phyloP scores from a whole-genome alignment of 92 coral and sea anemone species.

The Porites lobata region DNA sequence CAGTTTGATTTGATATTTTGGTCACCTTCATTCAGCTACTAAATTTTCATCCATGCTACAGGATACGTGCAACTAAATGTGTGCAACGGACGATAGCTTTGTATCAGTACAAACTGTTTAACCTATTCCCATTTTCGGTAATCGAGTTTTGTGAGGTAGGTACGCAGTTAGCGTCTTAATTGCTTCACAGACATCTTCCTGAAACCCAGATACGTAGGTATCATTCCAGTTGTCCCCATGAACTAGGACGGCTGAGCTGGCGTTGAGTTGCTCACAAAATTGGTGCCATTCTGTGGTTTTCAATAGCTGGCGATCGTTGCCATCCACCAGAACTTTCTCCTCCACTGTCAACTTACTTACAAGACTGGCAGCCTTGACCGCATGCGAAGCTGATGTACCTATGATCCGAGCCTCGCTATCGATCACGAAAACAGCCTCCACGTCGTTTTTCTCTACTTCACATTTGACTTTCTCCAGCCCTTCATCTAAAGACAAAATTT shows the following conservation, averaged over 20 bases:
- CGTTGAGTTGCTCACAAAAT: constrained; percentile 41
- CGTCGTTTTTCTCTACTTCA: constrained; percentile 40
- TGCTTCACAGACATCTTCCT: constrained; percentile 61
- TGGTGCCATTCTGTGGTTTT: constrained; percentile 50
- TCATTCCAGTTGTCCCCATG: constrained; percentile 50
- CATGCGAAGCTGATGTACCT: constrained; percentile 54
- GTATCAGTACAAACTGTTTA: too few species aligned
- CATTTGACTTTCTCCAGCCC: constrained; percentile 53
- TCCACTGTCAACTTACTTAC: constrained; percentile 50
- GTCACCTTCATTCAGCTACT: too few species aligned
- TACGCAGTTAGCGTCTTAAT: constrained; percentile 33
- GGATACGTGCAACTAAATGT: too few species aligned
- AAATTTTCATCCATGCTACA: too few species aligned
- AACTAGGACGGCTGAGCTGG: constrained; percentile 24
- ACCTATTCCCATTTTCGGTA: too few species aligned
- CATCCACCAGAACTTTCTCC: constrained; percentile 62
- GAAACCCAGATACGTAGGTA: constrained; percentile 69
- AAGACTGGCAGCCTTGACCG: constrained; percentile 56
- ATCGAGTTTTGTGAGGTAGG: too few species aligned
- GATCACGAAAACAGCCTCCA: constrained; percentile 68
- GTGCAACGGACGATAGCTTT: too few species aligned
- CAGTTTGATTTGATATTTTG: too few species aligned
- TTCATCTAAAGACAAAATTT: constrained; percentile 60
- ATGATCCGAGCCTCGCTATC: constrained; percentile 47
- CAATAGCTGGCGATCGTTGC: constrained; percentile 33